Evolutionary conservation across 2,888 invertebrate genomes (phyloP).

Genomic region (Cheilosia variabilis): DNA sequence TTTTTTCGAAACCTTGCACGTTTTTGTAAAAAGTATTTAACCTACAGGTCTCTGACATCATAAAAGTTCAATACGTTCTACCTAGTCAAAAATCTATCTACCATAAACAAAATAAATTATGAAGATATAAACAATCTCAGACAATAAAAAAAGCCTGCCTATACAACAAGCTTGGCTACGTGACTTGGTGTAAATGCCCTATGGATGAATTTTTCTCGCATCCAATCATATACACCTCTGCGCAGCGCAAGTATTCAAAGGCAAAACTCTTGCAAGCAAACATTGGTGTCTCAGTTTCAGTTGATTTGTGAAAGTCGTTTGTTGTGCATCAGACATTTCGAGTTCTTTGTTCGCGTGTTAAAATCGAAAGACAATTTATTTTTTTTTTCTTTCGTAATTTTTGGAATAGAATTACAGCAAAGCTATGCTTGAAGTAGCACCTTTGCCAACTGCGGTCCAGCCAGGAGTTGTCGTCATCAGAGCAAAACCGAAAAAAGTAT

Average conservation of each 20-base stretch:
- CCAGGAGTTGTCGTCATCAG: slow-evolving; percentile 86
- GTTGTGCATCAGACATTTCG: slow-evolving; percentile 6
- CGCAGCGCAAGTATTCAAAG: slow-evolving; percentile 52
- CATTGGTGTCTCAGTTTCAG: slow-evolving; percentile 27
- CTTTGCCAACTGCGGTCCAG: slow-evolving; percentile 24
- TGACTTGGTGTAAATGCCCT: slow-evolving; percentile 60
- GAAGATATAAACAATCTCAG: not conserved
- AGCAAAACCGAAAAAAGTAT: slow-evolving; percentile 92
- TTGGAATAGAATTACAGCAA: slow-evolving; percentile 3
- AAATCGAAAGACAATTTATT: slow-evolving; percentile 1
- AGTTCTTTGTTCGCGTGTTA: slow-evolving; percentile 53
- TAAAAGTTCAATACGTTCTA: slow-evolving; percentile 1
- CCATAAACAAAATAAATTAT: not conserved
- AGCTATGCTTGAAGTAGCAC: slow-evolving; percentile 57
- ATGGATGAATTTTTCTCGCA: slow-evolving; percentile 64
- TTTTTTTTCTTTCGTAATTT: slow-evolving; percentile 11
- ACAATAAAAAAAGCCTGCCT: not conserved
- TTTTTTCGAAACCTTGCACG: slow-evolving; percentile 16
- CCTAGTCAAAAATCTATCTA: not conserved
- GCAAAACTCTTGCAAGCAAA: slow-evolving; percentile 38
- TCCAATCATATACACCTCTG: slow-evolving; percentile 47
- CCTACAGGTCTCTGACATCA: not conserved
- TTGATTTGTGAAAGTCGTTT: slow-evolving; percentile 69
- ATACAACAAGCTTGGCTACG: slow-evolving; percentile 56
- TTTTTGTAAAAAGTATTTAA: slow-evolving; percentile 24